phyloP scores from a whole-genome alignment of 2,888 invertebrate species.

The Oligia fasciuncula region DNA sequence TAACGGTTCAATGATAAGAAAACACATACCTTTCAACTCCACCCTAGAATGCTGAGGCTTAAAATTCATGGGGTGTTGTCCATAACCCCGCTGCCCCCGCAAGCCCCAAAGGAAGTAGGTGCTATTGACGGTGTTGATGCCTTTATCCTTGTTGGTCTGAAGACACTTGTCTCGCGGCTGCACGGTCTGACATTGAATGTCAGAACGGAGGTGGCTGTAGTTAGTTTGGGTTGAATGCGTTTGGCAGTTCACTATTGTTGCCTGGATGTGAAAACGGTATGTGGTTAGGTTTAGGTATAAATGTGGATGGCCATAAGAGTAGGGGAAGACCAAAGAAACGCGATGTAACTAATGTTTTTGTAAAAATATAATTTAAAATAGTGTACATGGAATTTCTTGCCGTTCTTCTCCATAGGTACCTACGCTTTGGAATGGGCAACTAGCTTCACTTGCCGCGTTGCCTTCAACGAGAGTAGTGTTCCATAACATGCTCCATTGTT shows the following conservation, averaged over 20 bases:
- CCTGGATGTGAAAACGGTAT: conserved; percentile 78
- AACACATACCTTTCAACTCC: conserved; percentile 61
- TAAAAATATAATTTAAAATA: too few relatives aligned
- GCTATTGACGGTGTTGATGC: conserved; percentile 72
- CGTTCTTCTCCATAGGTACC: too few relatives aligned
- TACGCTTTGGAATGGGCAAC: too few relatives aligned
- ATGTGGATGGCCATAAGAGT: neutral
- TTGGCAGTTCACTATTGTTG: conserved; percentile 90
- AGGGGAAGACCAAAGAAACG: neutral
- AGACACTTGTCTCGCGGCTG: conserved; percentile 80
- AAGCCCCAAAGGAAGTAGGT: conserved; percentile 89
- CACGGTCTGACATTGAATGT: conserved; percentile 91
- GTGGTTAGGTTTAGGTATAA: neutral
- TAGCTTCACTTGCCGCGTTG: too few relatives aligned
- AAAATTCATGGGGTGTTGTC: conserved; percentile 87
- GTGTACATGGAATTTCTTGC: too few relatives aligned
- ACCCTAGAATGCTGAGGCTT: conserved; percentile 57
- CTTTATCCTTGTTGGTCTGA: conserved; percentile 80
- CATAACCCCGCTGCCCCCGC: conserved; percentile 88
- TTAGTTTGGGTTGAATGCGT: conserved; percentile 93
- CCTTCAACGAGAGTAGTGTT: too few relatives aligned
- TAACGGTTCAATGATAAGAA: neutral
- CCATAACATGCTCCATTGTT: too few relatives aligned
- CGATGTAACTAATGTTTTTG: too few relatives aligned
- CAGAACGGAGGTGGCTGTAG: conserved; percentile 91